Conservation (phyloP, 2,797 vertebrate genomes). For the Cephalopachus bancanus region DNA sequence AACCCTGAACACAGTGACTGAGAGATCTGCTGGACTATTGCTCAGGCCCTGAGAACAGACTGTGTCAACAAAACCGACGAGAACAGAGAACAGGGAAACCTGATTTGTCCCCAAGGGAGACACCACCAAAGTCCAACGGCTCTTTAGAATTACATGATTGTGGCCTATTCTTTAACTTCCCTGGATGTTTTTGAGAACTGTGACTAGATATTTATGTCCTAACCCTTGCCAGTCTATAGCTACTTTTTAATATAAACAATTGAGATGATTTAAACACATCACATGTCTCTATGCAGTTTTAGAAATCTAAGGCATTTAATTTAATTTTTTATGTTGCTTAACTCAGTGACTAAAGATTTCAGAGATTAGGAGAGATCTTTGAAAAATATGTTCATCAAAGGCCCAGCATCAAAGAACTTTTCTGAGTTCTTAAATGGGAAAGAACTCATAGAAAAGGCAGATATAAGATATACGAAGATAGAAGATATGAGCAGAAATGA, state of each 20-base stretch:
- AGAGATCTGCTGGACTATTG: neutral
- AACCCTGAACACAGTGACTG: neutral
- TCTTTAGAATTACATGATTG: neutral
- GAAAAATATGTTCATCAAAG: neutral
- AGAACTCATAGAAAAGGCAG: neutral
- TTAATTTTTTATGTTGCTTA: neutral
- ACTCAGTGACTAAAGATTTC: neutral
- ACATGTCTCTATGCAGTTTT: neutral
- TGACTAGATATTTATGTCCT: neutral
- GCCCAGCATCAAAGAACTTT: neutral
- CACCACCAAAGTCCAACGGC: neutral
- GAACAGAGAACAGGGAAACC: neutral
- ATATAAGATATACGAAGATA: neutral
- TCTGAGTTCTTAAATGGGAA: conserved; percentile 25
- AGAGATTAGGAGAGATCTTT: neutral
- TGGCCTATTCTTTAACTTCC: neutral
- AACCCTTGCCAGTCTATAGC: neutral
- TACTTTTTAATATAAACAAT: neutral
- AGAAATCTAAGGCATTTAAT: neutral
- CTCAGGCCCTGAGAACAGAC: neutral
- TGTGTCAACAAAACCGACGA: neutral
- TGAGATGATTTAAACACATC: neutral
- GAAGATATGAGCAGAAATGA: neutral
- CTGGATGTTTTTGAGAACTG: neutral
- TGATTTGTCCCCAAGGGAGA: neutral